A percentile compares a stretch with the other conserved stretches of the same genome.
Evolutionary conservation across 2,113 vertebrate species (phyloP).

Genomic region (Oncorhynchus tshawytscha): DNA sequence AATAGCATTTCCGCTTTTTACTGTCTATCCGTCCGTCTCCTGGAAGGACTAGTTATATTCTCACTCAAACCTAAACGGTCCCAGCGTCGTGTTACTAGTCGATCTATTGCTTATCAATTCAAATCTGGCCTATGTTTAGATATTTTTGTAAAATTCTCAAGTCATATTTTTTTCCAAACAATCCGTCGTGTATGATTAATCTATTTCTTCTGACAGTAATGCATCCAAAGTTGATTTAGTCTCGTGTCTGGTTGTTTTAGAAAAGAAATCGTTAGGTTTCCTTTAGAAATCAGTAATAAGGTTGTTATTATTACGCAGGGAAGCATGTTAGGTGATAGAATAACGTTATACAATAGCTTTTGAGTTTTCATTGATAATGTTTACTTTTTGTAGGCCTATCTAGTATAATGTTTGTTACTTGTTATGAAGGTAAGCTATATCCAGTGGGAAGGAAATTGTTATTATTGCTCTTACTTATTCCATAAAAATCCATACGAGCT

Average conservation of each 20-base stretch:
- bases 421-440: slow-evolving; percentile 9
- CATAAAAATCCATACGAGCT: background rate
- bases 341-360: slow-evolving; percentile 15
- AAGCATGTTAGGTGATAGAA: background rate
- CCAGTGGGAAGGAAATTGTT: background rate
- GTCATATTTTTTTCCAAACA: background rate
- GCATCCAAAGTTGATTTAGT: background rate
- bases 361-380: slow-evolving; percentile 12
- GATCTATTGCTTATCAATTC: background rate
- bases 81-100: background rate
- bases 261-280: background rate
- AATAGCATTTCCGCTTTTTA: slow-evolving; percentile 29
- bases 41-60: slow-evolving; percentile 21
- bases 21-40: slow-evolving; percentile 29
- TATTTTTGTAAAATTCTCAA: background rate
- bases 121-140: background rate
- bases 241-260: background rate
- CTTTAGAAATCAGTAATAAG: background rate
- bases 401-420: slow-evolving; percentile 46
- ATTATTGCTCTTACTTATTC: slow-evolving; percentile 7
- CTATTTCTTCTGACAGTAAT: slow-evolving; percentile 2
- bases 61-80: slow-evolving; percentile 7
- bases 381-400: slow-evolving; percentile 40
- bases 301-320: background rate
- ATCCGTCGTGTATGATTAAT: background rate